phyloP scores from a whole-genome alignment of 2,797 vertebrate genomes.

The Tympanoctomys barrerae region DNA sequence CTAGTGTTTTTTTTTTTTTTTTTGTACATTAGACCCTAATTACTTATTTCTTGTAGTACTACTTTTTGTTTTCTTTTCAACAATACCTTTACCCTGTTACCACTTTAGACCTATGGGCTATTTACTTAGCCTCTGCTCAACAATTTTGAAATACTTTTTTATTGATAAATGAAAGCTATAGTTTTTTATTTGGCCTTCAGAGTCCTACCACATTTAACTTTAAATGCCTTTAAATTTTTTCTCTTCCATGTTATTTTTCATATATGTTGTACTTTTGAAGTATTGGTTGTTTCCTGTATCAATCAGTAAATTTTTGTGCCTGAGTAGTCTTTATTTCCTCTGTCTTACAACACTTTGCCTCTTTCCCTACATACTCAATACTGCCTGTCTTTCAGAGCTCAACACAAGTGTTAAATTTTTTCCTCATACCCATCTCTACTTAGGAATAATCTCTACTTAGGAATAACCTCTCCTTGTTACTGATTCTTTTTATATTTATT shows the following conservation, averaged over 20 bases:
- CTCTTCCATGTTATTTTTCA: neutral
- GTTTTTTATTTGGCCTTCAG: constrained; percentile 37
- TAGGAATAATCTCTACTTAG: constrained; percentile 38
- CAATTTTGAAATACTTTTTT: neutral
- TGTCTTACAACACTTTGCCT: constrained; percentile 9
- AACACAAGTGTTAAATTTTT: constrained; percentile 21
- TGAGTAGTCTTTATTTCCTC: neutral
- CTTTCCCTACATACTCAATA: neutral
- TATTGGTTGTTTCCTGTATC: neutral
- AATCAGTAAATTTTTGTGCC: neutral
- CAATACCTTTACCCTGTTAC: neutral
- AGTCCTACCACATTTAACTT: neutral
- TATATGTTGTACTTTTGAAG: neutral
- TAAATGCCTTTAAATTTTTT: constrained; percentile 7
- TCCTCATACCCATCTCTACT: neutral
- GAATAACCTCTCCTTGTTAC: constrained; percentile 48
- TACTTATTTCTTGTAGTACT: neutral
- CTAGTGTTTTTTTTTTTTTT: neutral
- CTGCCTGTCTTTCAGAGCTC: neutral
- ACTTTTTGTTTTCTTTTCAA: neutral
- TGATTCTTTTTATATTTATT: neutral
- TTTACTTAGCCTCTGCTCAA: neutral
- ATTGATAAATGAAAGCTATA: neutral
- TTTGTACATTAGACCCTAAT: constrained; percentile 1
- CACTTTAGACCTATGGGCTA: neutral